A percentile compares a stretch with the other conserved stretches of the same genome.
These are phyloP conservation scores for Bombylius major DNA, from an alignment of 2,888 invertebrate species.

Conservation along the genomic window DNA sequence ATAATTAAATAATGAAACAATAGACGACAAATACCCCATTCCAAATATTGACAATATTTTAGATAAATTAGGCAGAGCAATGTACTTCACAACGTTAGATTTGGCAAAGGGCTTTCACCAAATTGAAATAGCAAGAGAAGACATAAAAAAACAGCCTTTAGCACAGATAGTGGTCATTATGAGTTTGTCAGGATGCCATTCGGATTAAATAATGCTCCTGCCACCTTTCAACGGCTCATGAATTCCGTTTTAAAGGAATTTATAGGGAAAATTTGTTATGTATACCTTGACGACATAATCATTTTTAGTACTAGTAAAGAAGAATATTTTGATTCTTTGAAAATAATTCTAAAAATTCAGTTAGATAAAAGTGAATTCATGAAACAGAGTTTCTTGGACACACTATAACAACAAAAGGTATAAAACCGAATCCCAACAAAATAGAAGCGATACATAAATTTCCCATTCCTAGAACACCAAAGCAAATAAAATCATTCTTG, in stretches of 20 bases:
- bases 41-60: constrained; percentile 12
- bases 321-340: constrained; percentile 17
- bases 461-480: background rate
- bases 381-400: constrained; percentile 15
- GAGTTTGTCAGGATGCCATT: constrained; percentile 2
- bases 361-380: constrained; percentile 15
- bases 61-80: background rate
- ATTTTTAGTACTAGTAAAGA: constrained; percentile 17
- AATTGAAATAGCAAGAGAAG: constrained; percentile 13
- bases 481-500: constrained; percentile 10
- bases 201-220: constrained; percentile 5
- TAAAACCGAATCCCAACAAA: constrained; percentile 16
- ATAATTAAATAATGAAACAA: constrained; percentile 1
- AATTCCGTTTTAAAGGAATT: constrained; percentile 17
- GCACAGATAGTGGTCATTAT: background rate
- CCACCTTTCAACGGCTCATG: constrained; percentile 4
- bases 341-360: constrained; percentile 17
- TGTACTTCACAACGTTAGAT: constrained; percentile 13
- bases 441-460: background rate
- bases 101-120: constrained; percentile 20
- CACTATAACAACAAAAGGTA: constrained; percentile 18
- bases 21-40: constrained; percentile 16
- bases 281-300: constrained; percentile 23
- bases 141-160: constrained; percentile 3
- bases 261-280: constrained; percentile 16